Percentiles rank a stretch among this genome's conserved stretches.
phyloP scores from a whole-genome alignment of 2,113 vertebrate genomes.

The Amphiprion percula region DNA sequence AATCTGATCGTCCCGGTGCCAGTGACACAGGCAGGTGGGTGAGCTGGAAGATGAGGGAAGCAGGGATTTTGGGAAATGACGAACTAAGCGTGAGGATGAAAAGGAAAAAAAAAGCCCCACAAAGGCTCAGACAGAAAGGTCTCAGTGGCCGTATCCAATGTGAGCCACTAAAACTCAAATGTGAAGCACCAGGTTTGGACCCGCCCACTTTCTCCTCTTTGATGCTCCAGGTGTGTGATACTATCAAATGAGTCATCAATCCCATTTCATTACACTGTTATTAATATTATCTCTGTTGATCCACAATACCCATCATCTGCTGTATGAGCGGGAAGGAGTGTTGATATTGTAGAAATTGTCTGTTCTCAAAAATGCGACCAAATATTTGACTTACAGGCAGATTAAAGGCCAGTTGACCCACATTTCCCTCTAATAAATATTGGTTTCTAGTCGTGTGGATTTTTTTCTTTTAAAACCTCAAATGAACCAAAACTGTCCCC shows the following conservation, averaged over 20 bases:
- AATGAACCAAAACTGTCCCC: background rate
- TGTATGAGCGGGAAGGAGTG: background rate
- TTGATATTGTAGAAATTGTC: conserved; percentile 25
- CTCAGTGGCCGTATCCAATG: background rate
- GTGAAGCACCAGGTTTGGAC: conserved; percentile 11
- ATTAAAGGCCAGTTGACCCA: background rate
- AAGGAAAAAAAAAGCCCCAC: background rate
- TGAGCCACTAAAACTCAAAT: conserved; percentile 31
- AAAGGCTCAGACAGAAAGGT: conserved; percentile 27
- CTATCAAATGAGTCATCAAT: conserved; percentile 63
- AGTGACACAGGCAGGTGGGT: conserved; percentile 46
- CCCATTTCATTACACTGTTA: conserved; percentile 71
- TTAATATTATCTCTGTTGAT: conserved; percentile 68
- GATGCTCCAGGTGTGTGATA: conserved; percentile 83
- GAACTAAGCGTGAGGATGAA: conserved; percentile 1
- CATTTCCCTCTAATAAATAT: conserved; percentile 2
- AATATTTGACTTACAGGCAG: conserved; percentile 10
- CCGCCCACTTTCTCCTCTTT: conserved; percentile 53
- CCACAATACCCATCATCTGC: conserved; percentile 43
- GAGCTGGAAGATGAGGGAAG: conserved; percentile 17
- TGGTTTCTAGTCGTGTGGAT: background rate
- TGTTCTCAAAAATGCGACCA: conserved; percentile 21
- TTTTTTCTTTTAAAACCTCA: background rate
- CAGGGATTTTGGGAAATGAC: conserved; percentile 47
- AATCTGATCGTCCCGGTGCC: conserved; percentile 61